Conservation (phyloP, 2,797 vertebrate genomes). For the Pipistrellus kuhlii region DNA sequence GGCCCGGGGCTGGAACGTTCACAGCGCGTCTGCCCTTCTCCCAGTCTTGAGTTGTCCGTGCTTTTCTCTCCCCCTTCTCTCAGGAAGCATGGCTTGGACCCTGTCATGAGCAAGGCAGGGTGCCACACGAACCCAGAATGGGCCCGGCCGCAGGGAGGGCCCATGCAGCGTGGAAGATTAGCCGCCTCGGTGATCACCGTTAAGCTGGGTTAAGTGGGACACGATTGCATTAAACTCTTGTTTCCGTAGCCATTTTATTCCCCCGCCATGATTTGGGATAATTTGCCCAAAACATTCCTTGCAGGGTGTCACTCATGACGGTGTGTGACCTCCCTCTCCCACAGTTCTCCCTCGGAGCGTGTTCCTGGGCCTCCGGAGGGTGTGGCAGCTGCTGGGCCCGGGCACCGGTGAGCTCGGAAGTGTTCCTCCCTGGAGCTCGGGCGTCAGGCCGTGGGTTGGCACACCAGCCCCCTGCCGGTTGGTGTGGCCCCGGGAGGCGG, state of each 20-base stretch:
- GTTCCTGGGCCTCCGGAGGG: not conserved
- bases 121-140: not conserved
- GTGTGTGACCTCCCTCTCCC: not conserved
- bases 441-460: not conserved
- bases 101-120: not conserved
- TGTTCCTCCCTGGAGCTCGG: not conserved
- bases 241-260: not conserved
- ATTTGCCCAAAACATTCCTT: not conserved
- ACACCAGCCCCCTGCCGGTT: not conserved
- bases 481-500: not conserved
- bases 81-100: not conserved
- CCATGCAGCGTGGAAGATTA: not conserved
- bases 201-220: not conserved
- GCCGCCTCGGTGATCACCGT: not conserved
- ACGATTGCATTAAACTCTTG: not conserved
- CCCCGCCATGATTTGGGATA: not conserved
- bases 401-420: too few species aligned
- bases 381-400: not conserved
- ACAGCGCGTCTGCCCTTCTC: not conserved
- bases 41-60: fast-evolving
- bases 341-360: not conserved
- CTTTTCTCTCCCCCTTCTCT: not conserved
- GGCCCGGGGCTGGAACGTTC: not conserved
- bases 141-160: not conserved
- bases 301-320: not conserved